A percentile compares a stretch with the other conserved stretches of the same genome.
These are phyloP conservation scores for Beris morrisii DNA, from an alignment of 2,888 invertebrate species.

Conservation along the genomic window DNA sequence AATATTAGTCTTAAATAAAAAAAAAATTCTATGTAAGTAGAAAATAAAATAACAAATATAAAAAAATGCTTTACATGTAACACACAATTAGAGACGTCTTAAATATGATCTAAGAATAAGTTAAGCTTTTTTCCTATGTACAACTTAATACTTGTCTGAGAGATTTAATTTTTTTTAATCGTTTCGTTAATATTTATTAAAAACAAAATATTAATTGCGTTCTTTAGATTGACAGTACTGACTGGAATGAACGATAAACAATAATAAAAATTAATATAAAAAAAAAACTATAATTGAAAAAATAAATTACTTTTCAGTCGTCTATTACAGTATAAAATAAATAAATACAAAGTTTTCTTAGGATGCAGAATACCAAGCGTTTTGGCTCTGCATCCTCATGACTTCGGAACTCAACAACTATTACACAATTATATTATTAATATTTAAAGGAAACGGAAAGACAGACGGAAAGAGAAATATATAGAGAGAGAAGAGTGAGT, in stretches of 20 bases:
- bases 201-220: slow-evolving; percentile 25
- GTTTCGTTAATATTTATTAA: slow-evolving; percentile 13
- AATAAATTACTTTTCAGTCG: slow-evolving; percentile 32
- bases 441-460: not conserved
- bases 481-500: slow-evolving; percentile 7
- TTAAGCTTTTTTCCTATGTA: slow-evolving; percentile 35
- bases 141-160: slow-evolving; percentile 36
- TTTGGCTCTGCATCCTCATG: not conserved
- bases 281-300: slow-evolving; percentile 27
- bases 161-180: slow-evolving; percentile 20
- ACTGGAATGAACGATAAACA: slow-evolving; percentile 38
- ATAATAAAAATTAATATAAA: slow-evolving; percentile 24
- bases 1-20: slow-evolving; percentile 34
- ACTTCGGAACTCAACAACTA: not conserved
- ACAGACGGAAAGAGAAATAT: slow-evolving; percentile 1
- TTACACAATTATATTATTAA: not conserved
- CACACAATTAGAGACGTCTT: slow-evolving; percentile 35
- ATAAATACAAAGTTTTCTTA: slow-evolving; percentile 24
- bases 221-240: slow-evolving; percentile 30
- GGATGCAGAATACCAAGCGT: slow-evolving; percentile 20
- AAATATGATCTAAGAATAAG: slow-evolving; percentile 35
- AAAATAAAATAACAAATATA: slow-evolving; percentile 30
- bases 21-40: slow-evolving; percentile 30
- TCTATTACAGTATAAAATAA: slow-evolving; percentile 23
- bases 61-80: slow-evolving; percentile 36